These are phyloP conservation scores for Nicator chloris DNA, from an alignment of 2,113 vertebrate genomes.

Conservation along the genomic window DNA sequence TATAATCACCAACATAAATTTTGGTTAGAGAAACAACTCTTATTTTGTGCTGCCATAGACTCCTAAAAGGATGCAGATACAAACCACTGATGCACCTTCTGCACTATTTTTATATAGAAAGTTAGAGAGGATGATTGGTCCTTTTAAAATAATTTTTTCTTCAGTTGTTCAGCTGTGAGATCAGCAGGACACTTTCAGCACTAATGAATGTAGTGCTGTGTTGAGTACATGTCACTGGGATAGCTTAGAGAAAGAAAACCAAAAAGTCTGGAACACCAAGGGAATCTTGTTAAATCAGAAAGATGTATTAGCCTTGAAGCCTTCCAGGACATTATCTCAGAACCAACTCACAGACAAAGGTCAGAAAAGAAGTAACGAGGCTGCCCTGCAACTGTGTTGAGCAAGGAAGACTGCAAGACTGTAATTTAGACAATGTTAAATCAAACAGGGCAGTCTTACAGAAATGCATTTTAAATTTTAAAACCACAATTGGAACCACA, in stretches of 20 bases:
- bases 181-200: neutral
- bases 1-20: neutral
- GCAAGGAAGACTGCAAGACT: neutral
- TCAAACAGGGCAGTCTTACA: neutral
- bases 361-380: neutral
- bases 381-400: neutral
- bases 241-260: neutral
- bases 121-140: neutral
- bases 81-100: neutral
- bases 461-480: neutral
- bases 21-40: neutral
- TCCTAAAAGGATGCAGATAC: neutral
- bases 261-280: neutral
- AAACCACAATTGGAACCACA: neutral
- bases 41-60: neutral
- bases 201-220: neutral
- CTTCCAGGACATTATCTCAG: neutral
- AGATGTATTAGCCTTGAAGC: neutral
- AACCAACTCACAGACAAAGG: neutral
- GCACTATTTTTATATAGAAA: neutral
- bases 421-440: neutral
- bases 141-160: neutral
- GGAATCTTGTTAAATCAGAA: neutral
- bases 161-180: neutral
- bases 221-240: neutral